Evolutionary conservation across 2,888 invertebrate species (phyloP), one percentile per base, ranked within the genome.

Genomic region (Xestia c-nigrum): DNA sequence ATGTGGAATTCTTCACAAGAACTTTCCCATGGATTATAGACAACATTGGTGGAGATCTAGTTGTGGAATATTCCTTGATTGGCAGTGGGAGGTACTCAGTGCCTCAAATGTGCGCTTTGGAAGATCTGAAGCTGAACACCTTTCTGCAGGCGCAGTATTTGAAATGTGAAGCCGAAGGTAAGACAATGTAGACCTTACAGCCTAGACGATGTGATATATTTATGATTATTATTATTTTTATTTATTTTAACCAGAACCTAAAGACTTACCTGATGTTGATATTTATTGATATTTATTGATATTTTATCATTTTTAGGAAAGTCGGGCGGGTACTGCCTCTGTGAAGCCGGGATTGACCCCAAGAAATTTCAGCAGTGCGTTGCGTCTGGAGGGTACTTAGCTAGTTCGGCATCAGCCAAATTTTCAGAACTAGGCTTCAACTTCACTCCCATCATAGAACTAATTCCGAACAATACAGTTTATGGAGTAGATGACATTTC

Each of bases 91-190:
- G 90, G 64, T 93, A 94, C 63, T 87, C 92, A 0, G 90, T 94
- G 0, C 92, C 93, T 0, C 94, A 93, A n/a, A 92, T 93, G 92
- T 94, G 94, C 74, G 93, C 89, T 0, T 73, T 94, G 63, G 65
- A 81, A 0, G 88, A 91, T 5, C 46, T 94, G 77, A 87, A 80
- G 1, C 43, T 79, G 9, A 94, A 94, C 55, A 89, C 91, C 0
- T 94, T 89, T 72, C 73, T 94, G 0, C 94, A 94, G 71, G 92
- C 94, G 0, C 92, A 94, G 80, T 94, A 90, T 79, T 88, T 94
- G 73, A 92, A 92, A 72, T 94, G 94, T 72, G 94, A 94, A 73
- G 93, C 94, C 24, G 85, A 91, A 86, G 93, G 94, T 93, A 84
- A 75, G 68, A 9, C 47, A 19, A 46, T 19, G 21, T 61, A 21